Evolutionary conservation across 2,797 vertebrate genomes (phyloP), one percentile per base, ranked within the genome.

Genomic region (Falco berigora): DNA sequence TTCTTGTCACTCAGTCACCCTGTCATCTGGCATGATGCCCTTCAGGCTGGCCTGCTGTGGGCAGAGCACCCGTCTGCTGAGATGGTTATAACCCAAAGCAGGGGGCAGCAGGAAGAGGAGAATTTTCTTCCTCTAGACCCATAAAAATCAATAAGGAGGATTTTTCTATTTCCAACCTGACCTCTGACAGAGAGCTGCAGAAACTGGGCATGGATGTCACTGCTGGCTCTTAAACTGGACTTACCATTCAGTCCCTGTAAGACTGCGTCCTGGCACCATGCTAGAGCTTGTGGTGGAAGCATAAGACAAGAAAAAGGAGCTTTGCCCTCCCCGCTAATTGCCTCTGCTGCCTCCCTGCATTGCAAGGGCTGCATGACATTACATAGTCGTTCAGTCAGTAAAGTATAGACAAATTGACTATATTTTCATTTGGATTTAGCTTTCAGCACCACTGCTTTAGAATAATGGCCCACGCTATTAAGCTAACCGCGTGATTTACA

Each of bases 381-480:
- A 97, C 97, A 84, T 73, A 98, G 96, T 94, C 92, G 44, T 96
- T 95, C 97, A 93, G 90, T 96, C 96, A 95, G 97, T 93, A 98
- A 98, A 97, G 96, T 96, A 92, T 81, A 90, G 96, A 96, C 97
- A 98, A 98, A 98, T 96, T 67, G 94, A 96, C 94, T 94, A 20
- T 78, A 92, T 94, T 96, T 96, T 96, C 96, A 56, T 94, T 72
- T 90, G 96, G 94, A 92, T 97, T 96, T 96, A 53, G 74, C 91
- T 94, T 98, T 98, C 97, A 97, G 97, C 97, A 96, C 97, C 95
- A 92, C 84, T 97, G 98, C 97, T 96, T 97, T 97, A 95, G 98
- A 97, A 98, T 98, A 98, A 98, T 96, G 96, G 97, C 80, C 59
- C 86, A 74, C 9, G 9, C 97, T 92, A 79, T 95, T 96, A 95